These are phyloP conservation scores for Leptobrachium leishanense DNA, from an alignment of 2,113 vertebrate genomes.

Conservation along the genomic window DNA sequence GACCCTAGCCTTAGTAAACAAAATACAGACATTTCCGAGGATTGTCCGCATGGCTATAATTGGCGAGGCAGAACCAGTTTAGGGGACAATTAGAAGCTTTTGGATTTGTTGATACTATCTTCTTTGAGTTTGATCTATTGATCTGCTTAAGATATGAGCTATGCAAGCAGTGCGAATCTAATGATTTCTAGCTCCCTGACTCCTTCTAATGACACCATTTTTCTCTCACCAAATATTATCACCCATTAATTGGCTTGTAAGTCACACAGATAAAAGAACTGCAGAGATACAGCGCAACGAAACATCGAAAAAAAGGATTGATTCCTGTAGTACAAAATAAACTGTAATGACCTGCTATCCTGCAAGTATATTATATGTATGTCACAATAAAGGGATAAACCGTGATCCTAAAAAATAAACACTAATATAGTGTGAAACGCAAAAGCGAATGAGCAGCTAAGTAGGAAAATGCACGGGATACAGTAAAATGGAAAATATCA, in stretches of 20 bases:
- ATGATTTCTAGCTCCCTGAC: neutral
- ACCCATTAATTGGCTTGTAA: neutral
- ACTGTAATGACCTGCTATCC: neutral
- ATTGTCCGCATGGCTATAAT: no score
- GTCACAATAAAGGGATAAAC: no score
- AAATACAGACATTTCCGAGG: no score
- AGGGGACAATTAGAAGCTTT: no score
- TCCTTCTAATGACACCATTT: neutral
- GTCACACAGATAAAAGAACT: neutral
- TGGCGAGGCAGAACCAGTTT: no score
- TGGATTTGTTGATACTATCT: neutral
- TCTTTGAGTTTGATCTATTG: neutral
- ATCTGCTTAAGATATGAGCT: neutral
- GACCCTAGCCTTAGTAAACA: no score
- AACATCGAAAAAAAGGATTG: neutral
- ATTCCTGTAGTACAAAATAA: neutral
- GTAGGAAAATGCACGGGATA: no score
- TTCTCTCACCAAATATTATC: conserved; percentile 1
- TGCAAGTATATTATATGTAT: neutral
- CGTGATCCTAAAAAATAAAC: no score
- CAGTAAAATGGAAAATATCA: no score
- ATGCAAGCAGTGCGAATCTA: neutral
- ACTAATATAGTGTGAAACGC: no score
- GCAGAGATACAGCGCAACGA: neutral
- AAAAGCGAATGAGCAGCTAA: no score